A percentile compares a stretch with the other conserved stretches of the same genome.
Evolutionary conservation across 64 coral and sea anemone species (phyloP).

Genomic region (Stichodactyla mertensii): DNA sequence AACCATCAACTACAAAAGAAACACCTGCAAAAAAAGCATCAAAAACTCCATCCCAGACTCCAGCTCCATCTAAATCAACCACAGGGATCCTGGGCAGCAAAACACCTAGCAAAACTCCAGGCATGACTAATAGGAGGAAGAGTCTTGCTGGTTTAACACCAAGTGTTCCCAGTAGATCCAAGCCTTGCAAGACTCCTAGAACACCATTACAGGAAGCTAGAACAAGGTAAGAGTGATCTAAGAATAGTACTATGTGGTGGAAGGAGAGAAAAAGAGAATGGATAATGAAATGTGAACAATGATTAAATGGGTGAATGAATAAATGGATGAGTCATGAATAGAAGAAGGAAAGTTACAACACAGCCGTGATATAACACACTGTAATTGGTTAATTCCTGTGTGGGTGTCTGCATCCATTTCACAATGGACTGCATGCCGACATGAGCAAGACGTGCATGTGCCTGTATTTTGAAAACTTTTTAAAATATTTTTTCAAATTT

Average conservation of each 20-base stretch:
- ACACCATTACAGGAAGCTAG: conserved; percentile 82
- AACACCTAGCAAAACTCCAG: conserved; percentile 37
- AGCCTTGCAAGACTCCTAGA: conserved; percentile 79
- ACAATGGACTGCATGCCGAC: too few species aligned
- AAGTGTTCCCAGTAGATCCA: conserved; percentile 65
- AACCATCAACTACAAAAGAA: background rate
- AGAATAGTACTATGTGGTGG: background rate
- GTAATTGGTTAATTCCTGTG: too few species aligned
- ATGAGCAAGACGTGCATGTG: too few species aligned
- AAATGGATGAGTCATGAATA: background rate
- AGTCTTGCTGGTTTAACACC: conserved; percentile 57
- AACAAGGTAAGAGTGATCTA: conserved; percentile 34
- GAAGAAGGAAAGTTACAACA: too few species aligned
- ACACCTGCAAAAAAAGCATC: background rate
- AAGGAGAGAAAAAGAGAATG: too few species aligned
- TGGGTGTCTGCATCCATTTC: too few species aligned
- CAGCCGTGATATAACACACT: background rate
- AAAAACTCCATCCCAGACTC: background rate
- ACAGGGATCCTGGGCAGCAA: conserved; percentile 15
- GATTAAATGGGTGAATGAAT: background rate
- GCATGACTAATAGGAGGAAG: conserved; percentile 38
- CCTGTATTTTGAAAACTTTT: too few species aligned
- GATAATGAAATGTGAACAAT: too few species aligned
- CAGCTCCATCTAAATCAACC: background rate
- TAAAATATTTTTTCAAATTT: too few species aligned